Evolutionary conservation across 2,797 vertebrate genomes (phyloP), one percentile per base, ranked within the genome.

Genomic region (Cyclopterus lumpus): DNA sequence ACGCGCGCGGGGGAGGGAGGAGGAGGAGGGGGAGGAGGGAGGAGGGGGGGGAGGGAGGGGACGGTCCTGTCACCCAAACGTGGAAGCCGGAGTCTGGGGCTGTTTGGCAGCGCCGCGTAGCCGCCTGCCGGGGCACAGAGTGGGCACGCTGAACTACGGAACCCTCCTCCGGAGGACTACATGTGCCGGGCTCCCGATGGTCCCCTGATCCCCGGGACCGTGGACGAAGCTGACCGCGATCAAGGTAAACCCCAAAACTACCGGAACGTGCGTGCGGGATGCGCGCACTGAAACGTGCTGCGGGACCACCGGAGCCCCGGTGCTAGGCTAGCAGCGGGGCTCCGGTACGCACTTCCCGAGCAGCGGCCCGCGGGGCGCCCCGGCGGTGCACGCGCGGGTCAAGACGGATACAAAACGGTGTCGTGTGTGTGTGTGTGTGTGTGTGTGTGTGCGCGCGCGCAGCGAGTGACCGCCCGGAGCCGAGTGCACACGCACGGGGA

Each of bases 181-280:
- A 93, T 94, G 92, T 93, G 92, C 88, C 85, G 80, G 75, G 81
- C 88, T 88, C 83, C 90, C 87, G 80, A 93, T 95, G 92, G 88
- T 89, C 89, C 87, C 90, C 89, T 93, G 79, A 93, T 90, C 88
- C 82, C 75, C 38, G 81, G 79, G 84, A 85, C 82, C 92, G 91
- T 87, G 90, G 88, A 82, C 73, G 67, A 73, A 75, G 86, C 92
- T 85, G 90, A 89, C 88, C 77, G 83, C 89, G 40, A 88, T 66
- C 87, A 91, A 94, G 94, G 93, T 94, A 93, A 92, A 81, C 15
- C 1, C 46, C 22, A 48, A 16, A 2, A 16, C 2, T 24, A 10
- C 49, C n/a, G 7, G 15, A 2, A 20, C 6, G 9, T 18, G 10
- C 2, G 42, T n/a, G 46, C 46, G 18, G 44, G 44, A 48, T 48